phyloP scores from a whole-genome alignment of 2,888 invertebrate species.

The Itoplectis maculator region DNA sequence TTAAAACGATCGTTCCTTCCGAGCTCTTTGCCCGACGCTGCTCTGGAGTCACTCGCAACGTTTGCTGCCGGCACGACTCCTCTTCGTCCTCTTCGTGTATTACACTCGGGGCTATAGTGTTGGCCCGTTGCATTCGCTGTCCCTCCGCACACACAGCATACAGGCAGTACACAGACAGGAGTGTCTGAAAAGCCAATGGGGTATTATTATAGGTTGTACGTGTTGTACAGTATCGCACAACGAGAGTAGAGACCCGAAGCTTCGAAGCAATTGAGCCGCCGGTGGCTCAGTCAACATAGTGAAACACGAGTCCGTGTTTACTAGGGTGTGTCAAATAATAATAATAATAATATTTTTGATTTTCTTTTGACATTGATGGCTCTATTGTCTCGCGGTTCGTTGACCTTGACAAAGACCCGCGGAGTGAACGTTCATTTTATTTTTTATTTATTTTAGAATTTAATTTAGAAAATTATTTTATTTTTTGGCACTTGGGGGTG shows the following conservation, averaged over 20 bases:
- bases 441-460: too few relatives aligned
- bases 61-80: constrained; percentile 16
- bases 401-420: too few relatives aligned
- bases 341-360: too few relatives aligned
- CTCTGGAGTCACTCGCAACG: too few relatives aligned
- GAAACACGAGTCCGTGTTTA: background rate
- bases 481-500: too few relatives aligned
- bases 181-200: constrained; percentile 8
- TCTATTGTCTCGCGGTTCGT: too few relatives aligned
- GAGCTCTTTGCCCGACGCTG: background rate
- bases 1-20: constrained; percentile 64
- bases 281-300: background rate
- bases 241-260: background rate
- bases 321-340: too few relatives aligned
- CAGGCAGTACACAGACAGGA: too few relatives aligned
- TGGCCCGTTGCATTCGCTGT: background rate
- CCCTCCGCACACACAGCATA: background rate
- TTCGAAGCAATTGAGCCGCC: constrained; percentile 14
- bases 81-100: constrained; percentile 12
- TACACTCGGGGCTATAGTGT: background rate
- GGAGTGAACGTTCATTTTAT: too few relatives aligned
- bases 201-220: constrained; percentile 10
- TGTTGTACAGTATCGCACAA: background rate
- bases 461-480: too few relatives aligned
- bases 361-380: too few relatives aligned